Evolutionary conservation across 2,888 invertebrate genomes (phyloP).

Genomic region (Panopea generosa): DNA sequence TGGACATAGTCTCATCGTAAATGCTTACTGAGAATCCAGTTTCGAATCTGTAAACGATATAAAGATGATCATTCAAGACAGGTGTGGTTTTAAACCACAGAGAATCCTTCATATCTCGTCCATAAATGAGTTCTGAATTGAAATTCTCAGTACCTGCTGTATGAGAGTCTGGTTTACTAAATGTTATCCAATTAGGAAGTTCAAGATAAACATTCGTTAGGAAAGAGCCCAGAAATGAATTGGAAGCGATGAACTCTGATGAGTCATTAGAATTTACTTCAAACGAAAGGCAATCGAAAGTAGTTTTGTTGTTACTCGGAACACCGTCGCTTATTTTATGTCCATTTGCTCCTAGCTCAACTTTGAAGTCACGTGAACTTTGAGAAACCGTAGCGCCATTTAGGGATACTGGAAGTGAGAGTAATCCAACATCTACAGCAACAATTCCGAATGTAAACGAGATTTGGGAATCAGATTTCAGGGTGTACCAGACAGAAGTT

Average conservation of each 20-base stretch:
- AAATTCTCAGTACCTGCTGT: conserved; percentile 18
- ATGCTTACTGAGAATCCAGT: conserved; percentile 20
- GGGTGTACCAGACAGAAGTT: conserved; percentile 35
- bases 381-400: conserved; percentile 9
- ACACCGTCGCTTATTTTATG: conserved; percentile 5
- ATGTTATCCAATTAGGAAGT: conserved; percentile 29
- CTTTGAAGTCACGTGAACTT: conserved; percentile 1
- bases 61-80: conserved; percentile 4
- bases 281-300: conserved; percentile 20
- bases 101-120: conserved; percentile 10
- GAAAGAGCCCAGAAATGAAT: conserved; percentile 26
- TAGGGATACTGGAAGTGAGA: conserved; percentile 32
- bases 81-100: conserved; percentile 29
- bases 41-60: conserved; percentile 22
- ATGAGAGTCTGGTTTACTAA: conserved; percentile 9
- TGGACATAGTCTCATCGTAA: conserved; percentile 10
- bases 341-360: conserved; percentile 13
- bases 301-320: neutral
- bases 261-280: conserved; percentile 24
- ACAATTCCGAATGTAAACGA: conserved; percentile 32
- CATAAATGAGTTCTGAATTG: conserved; percentile 13
- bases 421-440: conserved; percentile 31
- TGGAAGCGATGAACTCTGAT: conserved; percentile 18
- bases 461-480: conserved; percentile 14
- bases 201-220: neutral